These are phyloP conservation scores for Nilaparvata lugens DNA, from an alignment of 1,140 invertebrate species.

Conservation along the genomic window DNA sequence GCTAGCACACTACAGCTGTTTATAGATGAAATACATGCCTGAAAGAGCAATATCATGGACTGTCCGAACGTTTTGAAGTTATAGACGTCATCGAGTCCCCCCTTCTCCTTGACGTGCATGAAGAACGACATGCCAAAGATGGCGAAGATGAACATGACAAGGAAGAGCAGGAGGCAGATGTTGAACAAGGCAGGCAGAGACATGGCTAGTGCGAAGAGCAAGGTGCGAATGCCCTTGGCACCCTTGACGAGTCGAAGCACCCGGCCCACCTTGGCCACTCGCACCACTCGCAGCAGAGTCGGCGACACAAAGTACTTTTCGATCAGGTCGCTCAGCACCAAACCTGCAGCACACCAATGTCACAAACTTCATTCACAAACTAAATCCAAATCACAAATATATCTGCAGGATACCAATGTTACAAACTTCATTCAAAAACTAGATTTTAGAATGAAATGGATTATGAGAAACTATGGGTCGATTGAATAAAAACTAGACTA, in stretches of 20 bases:
- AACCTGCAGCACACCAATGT: slow-evolving; percentile 49
- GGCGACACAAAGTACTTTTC: slow-evolving; percentile 97
- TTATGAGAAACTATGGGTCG: too few relatives aligned
- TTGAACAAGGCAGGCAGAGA: slow-evolving; percentile 96
- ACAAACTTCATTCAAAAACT: too few relatives aligned
- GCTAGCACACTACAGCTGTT: too few relatives aligned
- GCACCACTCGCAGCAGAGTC: slow-evolving; percentile 90
- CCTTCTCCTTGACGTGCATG: slow-evolving; percentile 91
- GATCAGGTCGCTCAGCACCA: slow-evolving; percentile 91
- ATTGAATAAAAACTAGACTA: too few relatives aligned
- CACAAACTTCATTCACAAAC: too few relatives aligned
- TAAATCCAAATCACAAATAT: too few relatives aligned
- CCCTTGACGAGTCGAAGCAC: slow-evolving; percentile 94
- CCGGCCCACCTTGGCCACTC: slow-evolving; percentile 95
- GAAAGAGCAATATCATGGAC: slow-evolving; percentile 95
- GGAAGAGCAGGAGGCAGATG: slow-evolving; percentile 93
- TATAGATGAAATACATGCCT: too few relatives aligned
- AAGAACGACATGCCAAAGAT: slow-evolving; percentile 99
- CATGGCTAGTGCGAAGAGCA: slow-evolving; percentile 96
- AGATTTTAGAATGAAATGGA: too few relatives aligned
- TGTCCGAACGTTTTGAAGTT: slow-evolving; percentile 98
- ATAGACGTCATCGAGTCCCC: slow-evolving; percentile 91
- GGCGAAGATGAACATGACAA: slow-evolving; percentile 99
- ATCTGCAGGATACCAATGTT: too few relatives aligned
- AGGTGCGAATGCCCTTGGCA: slow-evolving; percentile 92